Evolutionary conservation across 2,888 invertebrate species (phyloP).

Genomic region (Melinaea marsaeus): DNA sequence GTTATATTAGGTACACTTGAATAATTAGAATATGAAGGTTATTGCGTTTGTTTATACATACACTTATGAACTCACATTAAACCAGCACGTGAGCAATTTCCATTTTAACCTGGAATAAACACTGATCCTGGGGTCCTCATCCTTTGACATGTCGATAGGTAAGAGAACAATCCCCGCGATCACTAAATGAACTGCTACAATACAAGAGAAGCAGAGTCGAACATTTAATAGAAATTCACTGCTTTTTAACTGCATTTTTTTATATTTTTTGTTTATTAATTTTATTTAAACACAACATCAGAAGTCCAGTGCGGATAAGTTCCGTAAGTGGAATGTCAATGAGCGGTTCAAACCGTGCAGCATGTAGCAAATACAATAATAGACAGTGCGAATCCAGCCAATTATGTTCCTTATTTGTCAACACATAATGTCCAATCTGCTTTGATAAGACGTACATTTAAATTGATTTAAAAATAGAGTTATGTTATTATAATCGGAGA

Average conservation of each 20-base stretch:
- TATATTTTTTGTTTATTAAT: background rate
- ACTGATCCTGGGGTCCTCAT: conserved; percentile 43
- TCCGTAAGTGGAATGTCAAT: too few relatives aligned
- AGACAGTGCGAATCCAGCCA: too few relatives aligned
- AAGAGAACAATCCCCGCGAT: conserved; percentile 40
- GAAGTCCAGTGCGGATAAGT: too few relatives aligned
- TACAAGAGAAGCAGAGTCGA: conserved; percentile 32
- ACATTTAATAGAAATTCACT: conserved; percentile 26
- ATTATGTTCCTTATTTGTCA: too few relatives aligned
- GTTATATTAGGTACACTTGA: background rate
- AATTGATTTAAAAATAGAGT: too few relatives aligned
- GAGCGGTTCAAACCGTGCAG: too few relatives aligned
- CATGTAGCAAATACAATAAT: too few relatives aligned
- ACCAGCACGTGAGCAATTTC: conserved; percentile 52
- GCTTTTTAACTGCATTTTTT: conserved; percentile 13
- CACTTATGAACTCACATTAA: conserved; percentile 46
- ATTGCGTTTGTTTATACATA: background rate
- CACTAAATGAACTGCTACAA: conserved; percentile 38
- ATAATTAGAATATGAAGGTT: background rate
- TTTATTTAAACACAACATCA: too few relatives aligned
- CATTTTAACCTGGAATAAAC: conserved; percentile 41
- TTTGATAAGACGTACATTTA: too few relatives aligned
- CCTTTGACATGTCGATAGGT: conserved; percentile 44
- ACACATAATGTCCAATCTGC: too few relatives aligned
- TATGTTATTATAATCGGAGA: too few relatives aligned